Evolutionary conservation across 2,113 vertebrate genomes (phyloP).

Genomic region (Poeciliopsis occidentalis): DNA sequence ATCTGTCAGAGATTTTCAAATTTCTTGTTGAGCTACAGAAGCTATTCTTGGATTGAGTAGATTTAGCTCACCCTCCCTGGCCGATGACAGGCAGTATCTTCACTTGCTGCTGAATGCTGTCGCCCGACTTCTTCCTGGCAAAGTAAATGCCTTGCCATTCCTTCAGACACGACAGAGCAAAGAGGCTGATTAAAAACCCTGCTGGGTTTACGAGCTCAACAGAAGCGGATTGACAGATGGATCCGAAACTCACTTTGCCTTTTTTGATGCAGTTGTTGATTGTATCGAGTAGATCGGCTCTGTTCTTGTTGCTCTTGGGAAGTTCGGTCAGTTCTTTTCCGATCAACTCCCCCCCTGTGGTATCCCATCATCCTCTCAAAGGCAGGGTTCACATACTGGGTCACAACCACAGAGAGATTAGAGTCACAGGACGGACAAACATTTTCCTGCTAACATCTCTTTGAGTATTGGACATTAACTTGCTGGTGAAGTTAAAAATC

Average conservation of each 20-base stretch:
- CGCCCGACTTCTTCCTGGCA: slow-evolving; percentile 90
- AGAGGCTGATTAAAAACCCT: neutral
- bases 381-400: slow-evolving; percentile 94
- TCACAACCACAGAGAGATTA: slow-evolving; percentile 2
- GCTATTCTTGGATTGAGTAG: too few relatives aligned
- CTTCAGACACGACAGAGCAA: slow-evolving; percentile 67
- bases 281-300: slow-evolving; percentile 88
- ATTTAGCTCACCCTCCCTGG: slow-evolving; percentile 90
- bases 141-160: slow-evolving; percentile 97
- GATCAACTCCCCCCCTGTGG: slow-evolving; percentile 89
- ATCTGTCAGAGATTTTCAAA: slow-evolving; percentile 3
- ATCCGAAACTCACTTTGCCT: slow-evolving; percentile 85
- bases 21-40: neutral
- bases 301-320: slow-evolving; percentile 91
- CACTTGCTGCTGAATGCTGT: slow-evolving; percentile 92
- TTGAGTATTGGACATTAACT: neutral
- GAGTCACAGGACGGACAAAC: neutral
- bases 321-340: slow-evolving; percentile 93
- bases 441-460: neutral
- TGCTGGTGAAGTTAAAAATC: neutral
- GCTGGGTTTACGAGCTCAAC: neutral
- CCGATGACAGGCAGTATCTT: slow-evolving; percentile 92
- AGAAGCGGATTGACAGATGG: neutral
- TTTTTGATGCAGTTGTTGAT: slow-evolving; percentile 94
- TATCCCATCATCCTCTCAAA: slow-evolving; percentile 97